A percentile compares a stretch with the other conserved stretches of the same genome.
Evolutionary conservation across 2,797 vertebrate species (phyloP).

Genomic region (Harpagifer antarcticus): DNA sequence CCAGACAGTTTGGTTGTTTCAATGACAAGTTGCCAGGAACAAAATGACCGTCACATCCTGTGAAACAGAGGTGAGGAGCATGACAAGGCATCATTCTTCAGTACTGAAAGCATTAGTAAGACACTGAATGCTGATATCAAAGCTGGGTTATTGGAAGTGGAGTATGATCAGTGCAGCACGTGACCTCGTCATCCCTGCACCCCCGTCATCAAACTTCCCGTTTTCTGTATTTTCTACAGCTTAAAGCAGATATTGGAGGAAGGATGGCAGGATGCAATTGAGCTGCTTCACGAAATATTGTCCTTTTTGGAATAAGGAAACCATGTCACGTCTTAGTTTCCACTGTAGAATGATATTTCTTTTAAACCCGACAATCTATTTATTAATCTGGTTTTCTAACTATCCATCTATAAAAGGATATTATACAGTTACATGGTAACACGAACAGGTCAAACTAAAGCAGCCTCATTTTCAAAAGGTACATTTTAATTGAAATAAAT

Average conservation of each 20-base stretch:
- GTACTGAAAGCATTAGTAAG: background rate
- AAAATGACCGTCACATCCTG: slow-evolving; percentile 6
- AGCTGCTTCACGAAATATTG: background rate
- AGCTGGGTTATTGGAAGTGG: background rate
- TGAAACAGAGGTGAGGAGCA: background rate
- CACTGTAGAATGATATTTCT: background rate
- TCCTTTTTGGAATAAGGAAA: slow-evolving; percentile 11
- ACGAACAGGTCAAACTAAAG: background rate
- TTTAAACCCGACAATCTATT: no score
- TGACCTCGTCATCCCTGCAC: slow-evolving; percentile 23
- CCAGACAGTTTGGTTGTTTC: background rate
- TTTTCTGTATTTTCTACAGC: background rate
- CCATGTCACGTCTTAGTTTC: slow-evolving; percentile 35
- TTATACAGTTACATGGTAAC: background rate
- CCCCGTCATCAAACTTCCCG: slow-evolving; percentile 18
- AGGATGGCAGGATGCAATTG: slow-evolving; percentile 22
- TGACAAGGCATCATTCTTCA: background rate
- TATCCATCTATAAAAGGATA: background rate
- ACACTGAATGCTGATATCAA: background rate
- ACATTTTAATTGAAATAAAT: no score
- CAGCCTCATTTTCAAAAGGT: background rate
- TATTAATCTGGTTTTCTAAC: no score
- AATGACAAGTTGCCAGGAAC: background rate
- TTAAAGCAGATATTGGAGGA: background rate
- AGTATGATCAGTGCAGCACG: slow-evolving; percentile 18